Percentiles rank a stretch among this genome's conserved stretches.
phyloP scores from a whole-genome alignment of 2,113 vertebrate genomes.

The Pseudorasbora parva region DNA sequence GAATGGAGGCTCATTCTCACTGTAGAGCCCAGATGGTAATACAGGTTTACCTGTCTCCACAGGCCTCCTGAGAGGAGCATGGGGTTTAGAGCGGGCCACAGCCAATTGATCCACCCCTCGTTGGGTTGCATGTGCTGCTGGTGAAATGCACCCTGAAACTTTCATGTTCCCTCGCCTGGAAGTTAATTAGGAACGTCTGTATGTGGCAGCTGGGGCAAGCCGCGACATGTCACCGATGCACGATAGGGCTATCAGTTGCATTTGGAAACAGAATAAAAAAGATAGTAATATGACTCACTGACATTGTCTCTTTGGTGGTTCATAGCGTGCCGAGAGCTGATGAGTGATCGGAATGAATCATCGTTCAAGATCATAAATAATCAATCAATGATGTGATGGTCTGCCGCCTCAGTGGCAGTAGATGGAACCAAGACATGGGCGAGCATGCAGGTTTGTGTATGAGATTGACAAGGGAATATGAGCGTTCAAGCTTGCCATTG shows the following conservation, averaged over 20 bases:
- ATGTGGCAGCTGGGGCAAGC: conserved; percentile 55
- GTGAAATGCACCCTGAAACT: conserved; percentile 50
- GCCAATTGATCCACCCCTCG: conserved; percentile 52
- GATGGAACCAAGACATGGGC: neutral
- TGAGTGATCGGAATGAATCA: conserved; percentile 35
- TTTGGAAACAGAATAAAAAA: conserved; percentile 47
- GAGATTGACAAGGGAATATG: neutral
- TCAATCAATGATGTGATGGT: conserved; percentile 56
- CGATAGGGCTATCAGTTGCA: conserved; percentile 44
- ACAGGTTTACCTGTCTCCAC: conserved; percentile 53
- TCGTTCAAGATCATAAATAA: conserved; percentile 16
- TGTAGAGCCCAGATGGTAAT: conserved; percentile 53
- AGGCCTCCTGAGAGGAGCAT: conserved; percentile 44
- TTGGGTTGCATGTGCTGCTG: conserved; percentile 42
- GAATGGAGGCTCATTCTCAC: conserved; percentile 29
- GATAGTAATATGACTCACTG: conserved; percentile 31
- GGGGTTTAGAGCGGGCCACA: conserved; percentile 22
- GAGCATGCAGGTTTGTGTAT: neutral
- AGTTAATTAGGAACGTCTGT: conserved; percentile 60
- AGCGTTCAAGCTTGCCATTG: neutral
- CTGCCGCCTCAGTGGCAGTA: conserved; percentile 28
- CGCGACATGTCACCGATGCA: conserved; percentile 37
- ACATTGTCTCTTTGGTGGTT: conserved; percentile 36
- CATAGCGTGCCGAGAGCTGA: conserved; percentile 30
- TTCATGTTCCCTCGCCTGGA: conserved; percentile 54